Base-by-base conservation (phyloP, 2,888 invertebrate species). In the Drosophila buzzatii region DNA sequence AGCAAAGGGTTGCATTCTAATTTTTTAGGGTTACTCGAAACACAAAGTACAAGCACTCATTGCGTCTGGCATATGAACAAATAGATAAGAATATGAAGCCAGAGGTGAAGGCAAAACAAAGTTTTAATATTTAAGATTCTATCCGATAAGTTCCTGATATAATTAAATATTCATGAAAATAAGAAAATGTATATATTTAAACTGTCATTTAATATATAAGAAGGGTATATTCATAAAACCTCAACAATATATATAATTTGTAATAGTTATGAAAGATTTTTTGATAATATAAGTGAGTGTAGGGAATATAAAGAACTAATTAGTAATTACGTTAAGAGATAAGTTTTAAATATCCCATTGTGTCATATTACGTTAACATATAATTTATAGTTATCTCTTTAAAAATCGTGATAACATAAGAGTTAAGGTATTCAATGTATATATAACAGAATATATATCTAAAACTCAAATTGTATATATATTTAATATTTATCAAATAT, bases 1-100 rank as follows among this genome's bases (percentile, higher is more conserved):
- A 55, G n/a, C 41, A 60, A 82, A 77, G 84, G 84, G 89, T 84
- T 84, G 84, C 85, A 82, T 88, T 75, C 70, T 84, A 88, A 88
- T 82, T 75, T 77, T 53, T 56, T 61, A 10, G 58, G 61, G 71
- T 60, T 59, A 60, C 20, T 53, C 55, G 42, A 23, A 45, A 33
- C 53, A 49, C 55, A 49, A 39, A 60, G 45, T 66, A 10, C 35
- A n/a, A 55, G 27, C 58, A 47, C 75, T 51, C 44, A 49, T 71
- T 52, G 49, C 51, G 23, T 45, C 47, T 68, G 57, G 33, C 65
- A 33, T 73, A 45, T 45, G 64, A 61, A 58, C 55, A 51, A 35
- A 51, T 37, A 56, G 56, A 75, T 65, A 65, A 47, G 20, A 37
- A 58, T 18, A 14, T 18, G 39, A 27, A 39, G 42, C 35, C 39